A percentile compares a stretch with the other conserved stretches of the same genome.
Evolutionary conservation across 2,888 invertebrate species (phyloP).

Genomic region (Electrophaes corylata): DNA sequence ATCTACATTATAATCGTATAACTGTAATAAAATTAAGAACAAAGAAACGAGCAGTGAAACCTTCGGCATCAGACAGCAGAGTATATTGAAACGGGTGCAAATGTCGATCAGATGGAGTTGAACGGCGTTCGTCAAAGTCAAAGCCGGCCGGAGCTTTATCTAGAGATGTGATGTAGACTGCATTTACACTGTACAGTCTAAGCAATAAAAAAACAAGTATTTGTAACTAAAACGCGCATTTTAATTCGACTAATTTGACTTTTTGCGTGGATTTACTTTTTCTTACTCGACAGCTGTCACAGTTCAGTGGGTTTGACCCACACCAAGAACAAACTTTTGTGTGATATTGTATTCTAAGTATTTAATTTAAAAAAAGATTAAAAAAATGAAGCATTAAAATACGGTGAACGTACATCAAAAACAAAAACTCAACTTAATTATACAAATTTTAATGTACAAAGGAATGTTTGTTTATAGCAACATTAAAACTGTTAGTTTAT

Average conservation of each 20-base stretch:
- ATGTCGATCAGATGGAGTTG: conserved; percentile 61
- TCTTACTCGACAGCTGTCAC: too few species aligned
- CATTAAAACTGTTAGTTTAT: conserved; percentile 28
- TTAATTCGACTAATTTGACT: too few species aligned
- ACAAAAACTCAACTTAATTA: not conserved
- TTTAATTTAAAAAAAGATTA: too few species aligned
- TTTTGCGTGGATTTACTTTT: too few species aligned
- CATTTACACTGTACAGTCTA: conserved; percentile 47
- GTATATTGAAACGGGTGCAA: conserved; percentile 58
- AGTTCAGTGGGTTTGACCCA: too few species aligned
- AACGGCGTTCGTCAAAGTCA: conserved; percentile 71
- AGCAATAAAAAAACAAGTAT: not conserved
- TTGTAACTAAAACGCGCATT: not conserved
- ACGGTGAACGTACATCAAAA: too few species aligned
- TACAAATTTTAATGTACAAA: conserved; percentile 10
- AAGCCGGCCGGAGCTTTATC: conserved; percentile 51
- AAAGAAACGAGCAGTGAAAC: too few species aligned
- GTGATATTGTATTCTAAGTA: too few species aligned
- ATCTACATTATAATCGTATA: too few species aligned
- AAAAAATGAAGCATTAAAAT: too few species aligned
- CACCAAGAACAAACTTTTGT: too few species aligned
- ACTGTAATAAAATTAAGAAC: too few species aligned
- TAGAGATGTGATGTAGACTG: conserved; percentile 46
- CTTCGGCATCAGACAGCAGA: conserved; percentile 39
- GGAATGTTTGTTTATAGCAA: conserved; percentile 7